Conservation (phyloP, 2,797 vertebrate species). For the Neostethus bicornis region DNA sequence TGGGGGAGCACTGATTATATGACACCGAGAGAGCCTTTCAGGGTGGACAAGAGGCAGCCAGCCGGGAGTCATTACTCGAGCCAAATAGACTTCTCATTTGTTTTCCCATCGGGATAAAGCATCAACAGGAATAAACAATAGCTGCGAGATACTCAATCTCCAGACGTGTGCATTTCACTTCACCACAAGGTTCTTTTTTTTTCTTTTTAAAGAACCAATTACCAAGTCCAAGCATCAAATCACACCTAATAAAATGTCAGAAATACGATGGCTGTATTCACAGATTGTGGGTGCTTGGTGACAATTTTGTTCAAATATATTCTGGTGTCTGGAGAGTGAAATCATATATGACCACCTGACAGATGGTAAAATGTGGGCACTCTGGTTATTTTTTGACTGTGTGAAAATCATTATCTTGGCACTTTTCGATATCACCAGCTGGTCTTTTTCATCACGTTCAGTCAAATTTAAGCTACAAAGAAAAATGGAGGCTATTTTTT, state of each 20-base stretch:
- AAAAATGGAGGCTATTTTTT: slow-evolving; percentile 43
- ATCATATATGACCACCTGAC: slow-evolving; percentile 73
- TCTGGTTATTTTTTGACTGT: slow-evolving; percentile 77
- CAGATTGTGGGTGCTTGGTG: slow-evolving; percentile 11
- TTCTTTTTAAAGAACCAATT: slow-evolving; percentile 52
- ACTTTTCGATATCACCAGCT: slow-evolving; percentile 70
- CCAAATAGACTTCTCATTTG: slow-evolving; percentile 74
- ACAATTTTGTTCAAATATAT: slow-evolving; percentile 47
- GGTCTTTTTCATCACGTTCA: slow-evolving; percentile 67
- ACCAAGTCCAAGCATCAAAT: slow-evolving; percentile 35
- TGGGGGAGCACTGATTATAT: slow-evolving; percentile 68
- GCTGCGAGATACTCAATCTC: slow-evolving; percentile 55
- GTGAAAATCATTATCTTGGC: slow-evolving; percentile 76
- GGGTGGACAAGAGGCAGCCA: slow-evolving; percentile 67
- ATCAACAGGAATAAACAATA: slow-evolving; percentile 59
- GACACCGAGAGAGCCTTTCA: slow-evolving; percentile 66
- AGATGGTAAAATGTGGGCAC: slow-evolving; percentile 80
- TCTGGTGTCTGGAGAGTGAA: slow-evolving; percentile 37
- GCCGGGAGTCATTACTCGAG: slow-evolving; percentile 72
- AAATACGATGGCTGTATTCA: slow-evolving; percentile 15
- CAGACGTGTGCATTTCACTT: slow-evolving; percentile 24
- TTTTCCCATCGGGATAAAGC: slow-evolving; percentile 54
- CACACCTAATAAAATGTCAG: slow-evolving; percentile 24
- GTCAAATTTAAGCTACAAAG: slow-evolving; percentile 58
- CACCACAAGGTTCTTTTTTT: slow-evolving; percentile 18